Conservation (phyloP, 2,888 invertebrate species). For the Cataglyphis albicans region DNA sequence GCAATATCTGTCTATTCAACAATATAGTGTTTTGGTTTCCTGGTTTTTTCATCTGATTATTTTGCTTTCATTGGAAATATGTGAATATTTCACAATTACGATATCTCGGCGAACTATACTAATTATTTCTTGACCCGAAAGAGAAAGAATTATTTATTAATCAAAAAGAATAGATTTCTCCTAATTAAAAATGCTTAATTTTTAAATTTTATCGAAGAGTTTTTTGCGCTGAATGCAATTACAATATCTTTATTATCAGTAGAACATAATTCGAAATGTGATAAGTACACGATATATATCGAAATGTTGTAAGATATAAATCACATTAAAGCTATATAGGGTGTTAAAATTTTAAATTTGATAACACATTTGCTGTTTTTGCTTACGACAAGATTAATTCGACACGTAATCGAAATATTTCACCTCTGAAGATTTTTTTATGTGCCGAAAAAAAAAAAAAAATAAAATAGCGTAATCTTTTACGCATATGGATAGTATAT, state of each 20-base stretch:
- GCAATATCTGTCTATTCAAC: background rate
- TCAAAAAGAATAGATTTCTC: background rate
- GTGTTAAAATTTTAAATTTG: background rate
- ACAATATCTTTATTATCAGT: background rate
- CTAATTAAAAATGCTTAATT: background rate
- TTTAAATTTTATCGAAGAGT: background rate
- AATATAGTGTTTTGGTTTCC: background rate
- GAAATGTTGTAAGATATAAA: background rate
- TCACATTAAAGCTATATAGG: background rate
- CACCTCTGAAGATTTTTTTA: background rate
- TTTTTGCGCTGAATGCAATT: background rate
- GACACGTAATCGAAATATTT: background rate
- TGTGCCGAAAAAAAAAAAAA: too few species aligned
- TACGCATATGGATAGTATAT: background rate
- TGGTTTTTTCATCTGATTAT: conserved; percentile 4
- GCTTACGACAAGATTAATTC: background rate
- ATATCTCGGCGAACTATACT: conserved; percentile 1
- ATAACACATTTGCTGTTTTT: background rate
- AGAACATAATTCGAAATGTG: background rate
- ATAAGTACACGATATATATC: background rate
- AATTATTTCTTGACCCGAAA: background rate
- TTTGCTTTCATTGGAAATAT: conserved; percentile 50
- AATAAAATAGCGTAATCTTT: background rate
- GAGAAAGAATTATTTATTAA: background rate
- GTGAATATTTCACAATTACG: background rate